Percentiles rank a stretch among this genome's conserved stretches.
phyloP scores from a whole-genome alignment of 2,113 vertebrate species.

The Monopterus albus region DNA sequence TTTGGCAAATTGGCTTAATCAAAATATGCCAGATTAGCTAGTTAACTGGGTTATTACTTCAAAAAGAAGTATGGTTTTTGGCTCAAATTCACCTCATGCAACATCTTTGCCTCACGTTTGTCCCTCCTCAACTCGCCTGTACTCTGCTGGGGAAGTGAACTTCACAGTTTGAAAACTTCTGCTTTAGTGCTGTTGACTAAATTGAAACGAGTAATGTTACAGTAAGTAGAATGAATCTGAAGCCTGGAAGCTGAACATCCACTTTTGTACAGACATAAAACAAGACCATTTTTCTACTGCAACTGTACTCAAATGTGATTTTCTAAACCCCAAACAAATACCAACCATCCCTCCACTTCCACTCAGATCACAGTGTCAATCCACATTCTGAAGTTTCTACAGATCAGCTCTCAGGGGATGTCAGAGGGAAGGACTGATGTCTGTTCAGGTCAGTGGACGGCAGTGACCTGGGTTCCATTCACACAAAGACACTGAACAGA shows the following conservation, averaged over 20 bases:
- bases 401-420: background rate
- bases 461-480: constrained; percentile 47
- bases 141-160: background rate
- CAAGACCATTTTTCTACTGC: constrained; percentile 25
- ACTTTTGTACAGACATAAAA: constrained; percentile 32
- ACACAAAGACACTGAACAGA: constrained; percentile 92
- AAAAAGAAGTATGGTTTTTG: background rate
- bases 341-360: constrained; percentile 3
- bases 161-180: background rate
- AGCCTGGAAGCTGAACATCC: constrained; percentile 40
- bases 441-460: constrained; percentile 17
- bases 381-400: background rate
- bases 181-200: constrained; percentile 3
- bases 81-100: background rate
- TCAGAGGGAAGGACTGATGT: constrained; percentile 11
- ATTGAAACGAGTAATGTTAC: constrained; percentile 9
- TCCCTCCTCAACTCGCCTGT: background rate
- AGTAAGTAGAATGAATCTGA: constrained; percentile 22
- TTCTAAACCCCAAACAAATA: constrained; percentile 27
- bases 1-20: no score
- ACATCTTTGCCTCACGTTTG: background rate
- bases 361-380: constrained; percentile 1
- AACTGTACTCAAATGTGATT: constrained; percentile 9
- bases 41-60: background rate
- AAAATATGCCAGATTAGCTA: no score